These are phyloP conservation scores for Lutraria lutraria DNA, from an alignment of 2,888 invertebrate genomes.

Conservation along the genomic window DNA sequence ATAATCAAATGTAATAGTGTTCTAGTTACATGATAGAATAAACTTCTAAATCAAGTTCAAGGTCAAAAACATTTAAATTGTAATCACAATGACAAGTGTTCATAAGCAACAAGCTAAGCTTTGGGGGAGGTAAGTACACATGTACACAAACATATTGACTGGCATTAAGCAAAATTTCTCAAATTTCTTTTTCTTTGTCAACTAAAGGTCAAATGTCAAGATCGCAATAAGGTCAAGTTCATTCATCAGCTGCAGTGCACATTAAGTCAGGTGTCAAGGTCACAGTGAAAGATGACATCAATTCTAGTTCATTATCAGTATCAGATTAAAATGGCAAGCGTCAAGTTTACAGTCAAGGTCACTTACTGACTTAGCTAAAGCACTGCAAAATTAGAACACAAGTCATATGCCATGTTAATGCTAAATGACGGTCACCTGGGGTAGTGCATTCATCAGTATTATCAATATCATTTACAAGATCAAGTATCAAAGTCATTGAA, in stretches of 20 bases:
- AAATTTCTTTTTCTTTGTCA: not conserved
- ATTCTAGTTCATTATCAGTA: too few relatives aligned
- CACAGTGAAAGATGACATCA: too few relatives aligned
- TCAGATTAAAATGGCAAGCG: not conserved
- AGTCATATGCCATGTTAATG: too few relatives aligned
- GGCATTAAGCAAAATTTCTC: not conserved
- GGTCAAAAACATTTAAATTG: not conserved
- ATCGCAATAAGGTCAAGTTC: not conserved
- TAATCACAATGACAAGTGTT: not conserved
- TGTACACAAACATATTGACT: not conserved
- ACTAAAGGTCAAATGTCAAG: not conserved
- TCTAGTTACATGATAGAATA: not conserved
- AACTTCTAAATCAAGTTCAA: not conserved
- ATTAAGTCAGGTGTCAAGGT: too few relatives aligned
- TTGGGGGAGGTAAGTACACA: not conserved
- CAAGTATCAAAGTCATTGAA: too few relatives aligned
- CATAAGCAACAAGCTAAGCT: conserved; percentile 21
- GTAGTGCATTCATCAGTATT: too few relatives aligned
- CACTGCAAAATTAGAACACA: too few relatives aligned
- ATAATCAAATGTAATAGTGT: not conserved
- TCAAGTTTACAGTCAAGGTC: not conserved
- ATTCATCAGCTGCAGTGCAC: too few relatives aligned
- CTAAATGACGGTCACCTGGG: too few relatives aligned
- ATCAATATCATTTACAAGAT: too few relatives aligned
- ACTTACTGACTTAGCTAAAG: too few relatives aligned